Evolutionary conservation across 2,888 invertebrate genomes (phyloP), one percentile per base, ranked within the genome.

Genomic region (Apomyelois bistriatella): DNA sequence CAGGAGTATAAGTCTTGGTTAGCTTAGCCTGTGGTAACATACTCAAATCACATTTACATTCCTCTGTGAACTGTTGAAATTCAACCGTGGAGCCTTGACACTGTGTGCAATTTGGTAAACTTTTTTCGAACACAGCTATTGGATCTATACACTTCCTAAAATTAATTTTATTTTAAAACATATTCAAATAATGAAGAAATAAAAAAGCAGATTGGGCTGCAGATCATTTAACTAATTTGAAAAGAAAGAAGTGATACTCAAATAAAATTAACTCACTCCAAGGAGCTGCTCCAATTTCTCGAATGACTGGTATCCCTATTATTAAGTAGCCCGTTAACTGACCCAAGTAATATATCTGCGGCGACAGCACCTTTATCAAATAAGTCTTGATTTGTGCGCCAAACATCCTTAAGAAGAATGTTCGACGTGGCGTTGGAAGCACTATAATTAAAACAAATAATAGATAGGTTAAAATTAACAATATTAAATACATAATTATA

Each of bases 101-200:
- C 51, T 65, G 61, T 6, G 53, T 38, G 63, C 86, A 88, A 16
- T 56, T 35, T 51, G 70, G 61, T 28, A 78, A 16, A 12, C 74
- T 67, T 13, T 69, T 65, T 54, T 80, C 68, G 54, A 87, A 71
- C 17, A 80, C 48, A 36, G 60, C 53, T 50, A 74, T 54, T 17
- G 82, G 72, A 62, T 86, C 78, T 52, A 60, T 47, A 55, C 76
- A 68, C 55, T 77, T 67, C 54, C 87, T 87, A 69, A 47, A 35
- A 49, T 35, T 0, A 48, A 13, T 0, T n/a, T n/a, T n/a, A n/a
- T n/a, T n/a, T n/a, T n/a, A n/a, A n/a, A n/a, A n/a, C n/a, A n/a
- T n/a, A n/a, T n/a, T n/a, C n/a, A n/a, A n/a, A n/a, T n/a, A n/a
- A n/a, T n/a, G n/a, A n/a, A n/a, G n/a, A n/a, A n/a, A n/a, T n/a